Evolutionary conservation across 2,797 vertebrate genomes (phyloP).

Genomic region (Aldrovandia affinis): DNA sequence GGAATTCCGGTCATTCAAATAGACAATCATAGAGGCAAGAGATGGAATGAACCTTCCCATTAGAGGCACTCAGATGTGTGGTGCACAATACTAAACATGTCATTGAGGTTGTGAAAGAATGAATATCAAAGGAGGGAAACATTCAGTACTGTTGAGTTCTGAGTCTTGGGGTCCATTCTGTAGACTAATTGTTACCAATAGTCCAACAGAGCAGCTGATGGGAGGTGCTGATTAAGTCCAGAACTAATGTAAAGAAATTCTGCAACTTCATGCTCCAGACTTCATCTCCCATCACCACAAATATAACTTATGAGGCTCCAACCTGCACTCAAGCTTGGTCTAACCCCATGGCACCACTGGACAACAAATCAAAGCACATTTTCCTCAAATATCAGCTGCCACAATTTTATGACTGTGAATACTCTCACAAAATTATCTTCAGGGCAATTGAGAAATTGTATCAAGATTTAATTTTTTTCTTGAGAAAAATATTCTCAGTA

Average conservation of each 20-base stretch:
- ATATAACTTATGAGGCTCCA: neutral
- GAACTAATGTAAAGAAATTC: neutral
- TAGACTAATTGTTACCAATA: neutral
- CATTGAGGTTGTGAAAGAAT: neutral
- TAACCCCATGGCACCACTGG: neutral
- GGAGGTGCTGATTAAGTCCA: neutral
- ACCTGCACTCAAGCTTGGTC: neutral
- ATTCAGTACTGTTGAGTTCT: neutral
- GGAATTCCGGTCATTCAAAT: neutral
- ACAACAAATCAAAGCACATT: neutral
- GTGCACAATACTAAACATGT: neutral
- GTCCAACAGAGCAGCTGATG: neutral
- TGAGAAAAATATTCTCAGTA: no score
- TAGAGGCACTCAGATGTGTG: neutral
- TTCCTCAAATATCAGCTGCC: neutral
- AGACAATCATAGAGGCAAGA: neutral
- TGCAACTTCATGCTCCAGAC: neutral
- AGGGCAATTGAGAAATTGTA: neutral
- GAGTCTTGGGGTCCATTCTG: neutral
- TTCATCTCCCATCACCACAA: neutral
- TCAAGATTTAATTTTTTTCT: neutral
- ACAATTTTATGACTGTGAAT: neutral
- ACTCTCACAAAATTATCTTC: neutral
- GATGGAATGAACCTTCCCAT: neutral
- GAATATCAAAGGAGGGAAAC: neutral